Evolutionary conservation across 2,888 invertebrate genomes (phyloP).

Genomic region (Dioctria rufipes): DNA sequence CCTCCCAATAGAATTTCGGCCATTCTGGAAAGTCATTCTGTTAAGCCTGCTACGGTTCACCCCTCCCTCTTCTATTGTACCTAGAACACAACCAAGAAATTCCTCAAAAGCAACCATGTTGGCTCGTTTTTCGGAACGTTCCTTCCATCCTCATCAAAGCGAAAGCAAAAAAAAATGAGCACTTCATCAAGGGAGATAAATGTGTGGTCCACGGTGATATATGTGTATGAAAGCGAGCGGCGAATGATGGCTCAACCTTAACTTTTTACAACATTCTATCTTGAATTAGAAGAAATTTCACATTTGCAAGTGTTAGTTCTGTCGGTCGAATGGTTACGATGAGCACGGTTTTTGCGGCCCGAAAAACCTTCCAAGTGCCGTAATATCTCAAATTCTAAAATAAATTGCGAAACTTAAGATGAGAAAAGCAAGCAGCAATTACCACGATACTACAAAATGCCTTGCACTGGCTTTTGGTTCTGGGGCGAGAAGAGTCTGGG

Average conservation of each 20-base stretch:
- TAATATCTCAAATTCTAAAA: constrained; percentile 51
- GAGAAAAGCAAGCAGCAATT: constrained; percentile 36
- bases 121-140: constrained; percentile 41
- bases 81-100: constrained; percentile 29
- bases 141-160: constrained; percentile 22
- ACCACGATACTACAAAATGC: constrained; percentile 18
- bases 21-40: constrained; percentile 39
- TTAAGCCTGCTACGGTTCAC: background rate
- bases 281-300: constrained; percentile 42
- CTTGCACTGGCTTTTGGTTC: background rate
- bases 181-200: constrained; percentile 34
- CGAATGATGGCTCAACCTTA: background rate
- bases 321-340: constrained; percentile 21
- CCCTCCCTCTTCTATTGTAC: constrained; percentile 31
- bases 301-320: constrained; percentile 13
- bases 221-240: constrained; percentile 13
- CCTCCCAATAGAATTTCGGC: constrained; percentile 54
- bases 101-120: constrained; percentile 53
- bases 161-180: constrained; percentile 23
- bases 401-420: constrained; percentile 56
- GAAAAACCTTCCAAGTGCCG: constrained; percentile 20
- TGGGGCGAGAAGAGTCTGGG: constrained; percentile 7
- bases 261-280: constrained; percentile 31
- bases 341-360: background rate
- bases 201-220: constrained; percentile 53